Conservation (phyloP, 2,113 vertebrate genomes). For the Daubentonia madagascariensis region DNA sequence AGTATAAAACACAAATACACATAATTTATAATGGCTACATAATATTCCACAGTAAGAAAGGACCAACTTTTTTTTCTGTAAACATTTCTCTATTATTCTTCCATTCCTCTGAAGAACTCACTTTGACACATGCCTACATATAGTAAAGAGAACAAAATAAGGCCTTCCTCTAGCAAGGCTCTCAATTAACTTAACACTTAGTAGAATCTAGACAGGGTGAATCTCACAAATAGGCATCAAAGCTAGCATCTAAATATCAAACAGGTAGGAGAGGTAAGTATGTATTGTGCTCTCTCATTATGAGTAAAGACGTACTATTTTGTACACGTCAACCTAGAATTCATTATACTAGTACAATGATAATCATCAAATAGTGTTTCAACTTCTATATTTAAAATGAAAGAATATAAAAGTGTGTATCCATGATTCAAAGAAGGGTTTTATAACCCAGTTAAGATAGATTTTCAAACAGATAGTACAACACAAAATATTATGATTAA, state of each 20-base stretch:
- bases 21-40: not conserved
- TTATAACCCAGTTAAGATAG: not conserved
- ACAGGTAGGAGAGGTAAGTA: not conserved
- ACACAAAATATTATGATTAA: not conserved
- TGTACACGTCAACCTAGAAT: not conserved
- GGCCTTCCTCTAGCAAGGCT: not conserved
- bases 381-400: not conserved
- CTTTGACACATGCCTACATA: not conserved
- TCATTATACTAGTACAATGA: not conserved
- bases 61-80: not conserved
- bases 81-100: not conserved
- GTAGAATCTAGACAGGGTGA: not conserved
- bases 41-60: not conserved
- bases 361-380: not conserved
- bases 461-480: not conserved
- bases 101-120: not conserved
- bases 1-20: not conserved
- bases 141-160: not conserved
- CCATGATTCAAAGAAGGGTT: not conserved
- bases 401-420: not conserved
- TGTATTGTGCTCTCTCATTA: not conserved
- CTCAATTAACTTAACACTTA: not conserved
- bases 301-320: not conserved
- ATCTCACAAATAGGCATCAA: not conserved
- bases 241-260: not conserved